Conservation (phyloP, 1,140 invertebrate species). For the Palaemon carinicauda region DNA sequence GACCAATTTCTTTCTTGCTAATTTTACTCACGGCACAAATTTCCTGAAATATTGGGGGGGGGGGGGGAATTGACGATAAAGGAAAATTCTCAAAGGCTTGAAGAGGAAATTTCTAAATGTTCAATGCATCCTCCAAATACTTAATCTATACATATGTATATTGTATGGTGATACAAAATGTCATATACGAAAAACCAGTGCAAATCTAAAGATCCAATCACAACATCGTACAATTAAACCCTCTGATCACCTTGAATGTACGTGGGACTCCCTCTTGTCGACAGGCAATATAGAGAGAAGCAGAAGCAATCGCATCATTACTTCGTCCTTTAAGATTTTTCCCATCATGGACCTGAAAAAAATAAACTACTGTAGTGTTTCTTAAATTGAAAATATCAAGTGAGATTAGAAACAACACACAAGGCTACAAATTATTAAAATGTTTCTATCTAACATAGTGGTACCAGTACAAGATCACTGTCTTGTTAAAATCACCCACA, state of each 20-base stretch:
- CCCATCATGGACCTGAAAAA: constrained; percentile 85
- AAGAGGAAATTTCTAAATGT: too few species aligned
- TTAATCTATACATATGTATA: too few species aligned
- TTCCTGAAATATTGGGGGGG: constrained; percentile 73
- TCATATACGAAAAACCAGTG: too few species aligned
- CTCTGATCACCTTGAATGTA: constrained; percentile 83
- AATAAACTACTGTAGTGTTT: constrained; percentile 27
- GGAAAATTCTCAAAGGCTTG: too few species aligned
- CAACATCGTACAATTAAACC: background rate
- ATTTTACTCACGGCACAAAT: constrained; percentile 98
- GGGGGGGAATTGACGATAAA: background rate
- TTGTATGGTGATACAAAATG: too few species aligned
- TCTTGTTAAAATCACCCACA: too few species aligned
- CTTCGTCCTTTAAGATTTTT: constrained; percentile 93
- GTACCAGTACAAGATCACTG: too few species aligned
- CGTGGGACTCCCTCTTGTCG: constrained; percentile 97
- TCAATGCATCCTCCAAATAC: too few species aligned
- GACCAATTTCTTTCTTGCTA: constrained; percentile 98
- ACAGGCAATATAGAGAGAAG: constrained; percentile 98
- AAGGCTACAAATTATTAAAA: too few species aligned
- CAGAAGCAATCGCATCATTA: constrained; percentile 98
- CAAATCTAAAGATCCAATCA: background rate
- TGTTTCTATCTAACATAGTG: too few species aligned
- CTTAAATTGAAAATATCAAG: background rate
- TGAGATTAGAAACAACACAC: too few species aligned